These are phyloP conservation scores for Neoitamus cyanurus DNA, from an alignment of 2,888 invertebrate species.

Conservation along the genomic window DNA sequence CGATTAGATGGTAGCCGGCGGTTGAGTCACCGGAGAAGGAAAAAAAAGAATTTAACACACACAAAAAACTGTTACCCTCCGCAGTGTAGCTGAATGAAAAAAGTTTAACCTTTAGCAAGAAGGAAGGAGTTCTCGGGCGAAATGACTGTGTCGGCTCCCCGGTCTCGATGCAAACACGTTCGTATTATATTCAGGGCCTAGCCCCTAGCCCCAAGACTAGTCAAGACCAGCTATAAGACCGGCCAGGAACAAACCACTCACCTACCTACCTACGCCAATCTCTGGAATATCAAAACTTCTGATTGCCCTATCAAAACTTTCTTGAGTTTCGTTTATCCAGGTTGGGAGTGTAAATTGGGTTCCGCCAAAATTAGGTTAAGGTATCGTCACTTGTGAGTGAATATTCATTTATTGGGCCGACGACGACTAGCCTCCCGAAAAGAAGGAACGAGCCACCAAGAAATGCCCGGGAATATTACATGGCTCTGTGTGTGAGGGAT, in stretches of 20 bases:
- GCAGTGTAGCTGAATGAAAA: not conserved
- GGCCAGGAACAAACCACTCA: not conserved
- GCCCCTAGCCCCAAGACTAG: not conserved
- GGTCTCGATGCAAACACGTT: not conserved
- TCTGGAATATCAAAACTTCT: slow-evolving; percentile 34
- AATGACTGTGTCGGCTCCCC: not conserved
- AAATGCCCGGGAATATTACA: not conserved
- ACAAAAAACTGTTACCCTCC: not conserved
- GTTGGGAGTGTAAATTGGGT: slow-evolving; percentile 27
- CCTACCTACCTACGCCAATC: not conserved
- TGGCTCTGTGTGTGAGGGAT: not conserved
- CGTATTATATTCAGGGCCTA: not conserved
- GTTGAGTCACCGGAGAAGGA: not conserved
- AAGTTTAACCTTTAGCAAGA: slow-evolving; percentile 4
- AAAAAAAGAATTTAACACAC: not conserved
- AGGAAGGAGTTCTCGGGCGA: not conserved
- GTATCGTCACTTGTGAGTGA: slow-evolving; percentile 27
- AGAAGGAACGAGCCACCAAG: not conserved
- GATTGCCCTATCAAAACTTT: slow-evolving; percentile 39
- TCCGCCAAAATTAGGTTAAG: slow-evolving; percentile 24
- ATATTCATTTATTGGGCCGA: slow-evolving; percentile 1
- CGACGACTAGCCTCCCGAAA: not conserved
- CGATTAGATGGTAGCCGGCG: not conserved
- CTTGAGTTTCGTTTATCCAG: slow-evolving; percentile 23
- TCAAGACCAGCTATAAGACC: not conserved